A percentile compares a stretch with the other conserved stretches of the same genome.
Evolutionary conservation across 2,113 vertebrate genomes (phyloP).

Genomic region (Deroptyus accipitrinus): DNA sequence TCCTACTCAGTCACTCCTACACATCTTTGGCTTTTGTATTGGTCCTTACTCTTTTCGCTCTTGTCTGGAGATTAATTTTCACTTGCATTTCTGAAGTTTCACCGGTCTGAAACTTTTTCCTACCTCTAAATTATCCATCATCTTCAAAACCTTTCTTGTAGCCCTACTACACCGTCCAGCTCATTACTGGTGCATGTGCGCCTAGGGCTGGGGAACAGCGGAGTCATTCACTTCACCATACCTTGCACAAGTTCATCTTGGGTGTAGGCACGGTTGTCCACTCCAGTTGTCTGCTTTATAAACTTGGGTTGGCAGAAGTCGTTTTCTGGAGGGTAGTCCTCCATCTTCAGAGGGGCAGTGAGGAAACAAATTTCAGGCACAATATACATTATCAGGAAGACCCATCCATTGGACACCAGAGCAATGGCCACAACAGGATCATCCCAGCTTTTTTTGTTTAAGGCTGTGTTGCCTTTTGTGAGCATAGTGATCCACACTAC

Average conservation of each 20-base stretch:
- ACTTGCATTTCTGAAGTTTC: neutral
- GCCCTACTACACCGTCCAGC: neutral
- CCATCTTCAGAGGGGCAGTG: constrained; percentile 67
- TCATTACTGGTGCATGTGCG: neutral
- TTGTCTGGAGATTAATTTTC: neutral
- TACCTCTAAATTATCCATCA: neutral
- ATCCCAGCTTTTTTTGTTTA: constrained; percentile 70
- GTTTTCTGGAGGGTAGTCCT: constrained; percentile 71
- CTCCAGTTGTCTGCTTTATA: constrained; percentile 69
- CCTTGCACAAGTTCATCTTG: constrained; percentile 74
- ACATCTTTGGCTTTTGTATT: neutral
- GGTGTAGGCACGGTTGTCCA: constrained; percentile 75
- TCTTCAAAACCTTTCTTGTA: neutral
- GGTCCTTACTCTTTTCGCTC: neutral
- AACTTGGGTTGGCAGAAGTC: constrained; percentile 69
- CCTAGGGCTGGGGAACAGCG: neutral
- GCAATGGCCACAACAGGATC: constrained; percentile 85
- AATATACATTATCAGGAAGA: constrained; percentile 82
- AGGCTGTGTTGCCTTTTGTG: constrained; percentile 59
- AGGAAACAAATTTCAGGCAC: constrained; percentile 81
- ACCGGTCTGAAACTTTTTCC: neutral
- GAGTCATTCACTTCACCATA: constrained; percentile 5
- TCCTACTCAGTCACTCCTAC: neutral
- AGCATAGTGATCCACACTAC: constrained; percentile 87
- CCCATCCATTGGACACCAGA: constrained; percentile 87